Base-by-base conservation (phyloP, 2,888 invertebrate species). In the Eilema caniola region DNA sequence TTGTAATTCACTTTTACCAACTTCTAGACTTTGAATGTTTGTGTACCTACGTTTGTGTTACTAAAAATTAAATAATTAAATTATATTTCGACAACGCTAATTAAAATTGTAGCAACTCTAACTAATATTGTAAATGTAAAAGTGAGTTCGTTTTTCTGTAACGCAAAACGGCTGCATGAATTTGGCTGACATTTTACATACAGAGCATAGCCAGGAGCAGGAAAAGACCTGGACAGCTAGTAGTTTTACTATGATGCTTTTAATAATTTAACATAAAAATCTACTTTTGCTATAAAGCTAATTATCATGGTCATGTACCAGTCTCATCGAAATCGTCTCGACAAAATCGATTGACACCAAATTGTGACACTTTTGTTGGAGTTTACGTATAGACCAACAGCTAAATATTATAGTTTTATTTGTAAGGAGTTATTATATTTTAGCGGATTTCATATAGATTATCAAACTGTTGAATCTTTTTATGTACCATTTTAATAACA, bases 91-190 rank as follows among this genome's bases (percentile, higher is more conserved):
- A 41, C 4, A 4, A 41, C 16, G 14, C 16, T 41, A 41, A 41
- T 41, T 41, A 4, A 16, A 41, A 16, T 41, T 14, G 16, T 16
- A 41, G 41, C 41, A 47, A 47, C 20, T 20, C 20, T 47, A 20
- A 53, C 20, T n/a, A n/a, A n/a, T 53, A 53, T 53, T n/a, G 47
- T 16, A 41, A 41, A n/a, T 47, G 1, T 3, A 10, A 53, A n/a
- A 53, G 53, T 53, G 53, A n/a, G n/a, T 53, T 53, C 10, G 2
- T 53, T 8, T 7, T n/a, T 53, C n/a, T n/a, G 20, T n/a, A 20
- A n/a, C 53, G 53, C n/a, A n/a, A 53, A 53, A 53, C n/a, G n/a
- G 53, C n/a, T 53, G n/a, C 53, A 53, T n/a, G n/a, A n/a, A 53
- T 53, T 53, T 47, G 20, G 47, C 47, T 47, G 20, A 47, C 3